Conservation (phyloP, 2,797 vertebrate genomes). For the Natrix natrix region DNA sequence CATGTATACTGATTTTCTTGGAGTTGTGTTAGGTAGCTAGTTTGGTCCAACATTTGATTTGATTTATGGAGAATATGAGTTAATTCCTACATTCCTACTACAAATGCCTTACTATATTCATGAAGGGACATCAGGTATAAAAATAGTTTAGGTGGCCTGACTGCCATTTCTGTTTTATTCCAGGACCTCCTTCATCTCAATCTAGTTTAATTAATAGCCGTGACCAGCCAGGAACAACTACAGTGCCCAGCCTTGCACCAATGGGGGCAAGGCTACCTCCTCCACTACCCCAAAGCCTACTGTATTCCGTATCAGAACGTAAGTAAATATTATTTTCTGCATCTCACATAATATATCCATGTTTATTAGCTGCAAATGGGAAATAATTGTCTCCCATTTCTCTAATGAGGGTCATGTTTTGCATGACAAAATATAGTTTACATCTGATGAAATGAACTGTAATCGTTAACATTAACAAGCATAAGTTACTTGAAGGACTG, state of each 20-base stretch:
- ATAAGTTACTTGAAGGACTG: background rate
- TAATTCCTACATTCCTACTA: background rate
- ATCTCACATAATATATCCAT: background rate
- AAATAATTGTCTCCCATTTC: background rate
- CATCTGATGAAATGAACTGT: background rate
- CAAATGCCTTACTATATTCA: background rate
- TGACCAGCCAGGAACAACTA: slow-evolving; percentile 81
- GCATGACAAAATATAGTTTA: background rate
- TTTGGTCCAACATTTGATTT: background rate
- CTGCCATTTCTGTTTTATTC: slow-evolving; percentile 61
- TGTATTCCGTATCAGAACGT: slow-evolving; percentile 96
- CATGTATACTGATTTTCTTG: background rate
- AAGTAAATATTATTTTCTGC: slow-evolving; percentile 72
- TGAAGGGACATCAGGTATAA: background rate
- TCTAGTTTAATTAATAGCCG: slow-evolving; percentile 86
- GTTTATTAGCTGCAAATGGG: background rate
- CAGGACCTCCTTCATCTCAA: slow-evolving; percentile 89
- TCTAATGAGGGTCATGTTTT: no score
- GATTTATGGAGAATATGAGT: background rate
- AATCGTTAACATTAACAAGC: background rate
- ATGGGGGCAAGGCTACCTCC: slow-evolving; percentile 78
- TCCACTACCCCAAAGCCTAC: slow-evolving; percentile 89
- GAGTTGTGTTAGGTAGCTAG: background rate
- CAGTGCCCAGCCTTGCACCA: slow-evolving; percentile 76
- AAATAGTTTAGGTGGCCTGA: background rate